Percentiles rank a stretch among this genome's conserved stretches.
Evolutionary conservation across 1,140 invertebrate genomes (phyloP).

Genomic region (Cydia fagiglandana): DNA sequence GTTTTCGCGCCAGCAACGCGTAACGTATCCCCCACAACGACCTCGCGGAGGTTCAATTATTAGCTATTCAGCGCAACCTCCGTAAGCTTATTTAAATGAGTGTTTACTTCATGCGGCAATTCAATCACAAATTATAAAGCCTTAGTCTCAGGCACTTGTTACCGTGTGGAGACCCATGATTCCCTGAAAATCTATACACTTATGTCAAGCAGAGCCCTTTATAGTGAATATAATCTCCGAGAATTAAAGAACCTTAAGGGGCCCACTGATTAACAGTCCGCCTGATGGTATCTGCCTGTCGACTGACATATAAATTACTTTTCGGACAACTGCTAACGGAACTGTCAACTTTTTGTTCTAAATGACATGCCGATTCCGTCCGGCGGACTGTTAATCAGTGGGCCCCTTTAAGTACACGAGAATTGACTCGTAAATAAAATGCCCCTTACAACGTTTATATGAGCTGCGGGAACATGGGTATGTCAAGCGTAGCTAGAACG

Average conservation of each 20-base stretch:
- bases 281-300: no score
- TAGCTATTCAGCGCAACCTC: background rate
- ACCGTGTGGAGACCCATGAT: no score
- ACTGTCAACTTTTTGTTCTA: no score
- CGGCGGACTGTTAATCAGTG: no score
- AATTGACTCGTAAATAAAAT: background rate
- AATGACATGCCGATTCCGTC: no score
- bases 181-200: no score
- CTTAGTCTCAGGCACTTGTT: no score
- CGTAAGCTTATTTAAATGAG: background rate
- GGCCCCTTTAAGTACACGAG: background rate
- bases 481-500: background rate
- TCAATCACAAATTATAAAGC: background rate
- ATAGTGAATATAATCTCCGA: no score
- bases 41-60: slow-evolving; percentile 2
- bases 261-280: no score
- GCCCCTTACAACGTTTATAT: background rate
- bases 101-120: background rate
- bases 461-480: background rate
- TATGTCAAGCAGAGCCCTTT: no score
- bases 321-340: no score
- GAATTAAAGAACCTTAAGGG: background rate
- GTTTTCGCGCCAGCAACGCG: slow-evolving; percentile 13
- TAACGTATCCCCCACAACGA: background rate
- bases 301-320: no score